These are phyloP conservation scores for Elephas maximus DNA, from an alignment of 2,113 vertebrate species.

Conservation along the genomic window DNA sequence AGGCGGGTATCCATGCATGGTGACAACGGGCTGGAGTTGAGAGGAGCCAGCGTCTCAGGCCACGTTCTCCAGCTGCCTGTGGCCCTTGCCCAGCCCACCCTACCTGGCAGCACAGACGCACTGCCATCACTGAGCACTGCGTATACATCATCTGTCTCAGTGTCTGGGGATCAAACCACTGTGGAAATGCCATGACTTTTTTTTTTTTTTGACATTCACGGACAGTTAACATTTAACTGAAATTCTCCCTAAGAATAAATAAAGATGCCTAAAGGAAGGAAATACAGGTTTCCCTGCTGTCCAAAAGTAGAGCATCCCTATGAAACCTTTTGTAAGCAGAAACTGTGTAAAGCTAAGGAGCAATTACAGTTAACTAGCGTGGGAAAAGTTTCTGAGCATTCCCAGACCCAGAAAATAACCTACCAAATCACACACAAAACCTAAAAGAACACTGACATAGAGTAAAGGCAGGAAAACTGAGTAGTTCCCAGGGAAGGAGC, in stretches of 20 bases:
- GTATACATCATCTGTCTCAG: not conserved
- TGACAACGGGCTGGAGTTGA: not conserved
- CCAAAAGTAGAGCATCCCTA: no score
- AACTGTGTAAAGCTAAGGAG: no score
- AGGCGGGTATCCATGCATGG: not conserved
- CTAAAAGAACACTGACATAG: no score
- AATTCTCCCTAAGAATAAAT: not conserved
- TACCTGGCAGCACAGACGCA: rapidly evolving
- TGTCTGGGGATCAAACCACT: no score
- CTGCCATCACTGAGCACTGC: rapidly evolving
- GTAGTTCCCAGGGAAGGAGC: no score
- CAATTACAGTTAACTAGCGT: no score
- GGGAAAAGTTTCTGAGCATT: no score
- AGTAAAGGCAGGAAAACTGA: no score
- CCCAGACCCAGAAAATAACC: no score
- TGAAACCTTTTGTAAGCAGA: no score
- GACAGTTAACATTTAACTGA: not conserved
- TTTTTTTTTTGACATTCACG: not conserved
- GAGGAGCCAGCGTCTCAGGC: not conserved
- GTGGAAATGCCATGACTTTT: not conserved
- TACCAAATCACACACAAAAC: no score
- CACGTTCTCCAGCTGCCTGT: not conserved
- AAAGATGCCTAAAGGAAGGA: not conserved
- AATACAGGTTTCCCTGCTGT: no score
- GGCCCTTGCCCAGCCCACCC: not conserved